Conservation (phyloP, 2,888 invertebrate genomes). For the Nephrotoma guestfalica region DNA sequence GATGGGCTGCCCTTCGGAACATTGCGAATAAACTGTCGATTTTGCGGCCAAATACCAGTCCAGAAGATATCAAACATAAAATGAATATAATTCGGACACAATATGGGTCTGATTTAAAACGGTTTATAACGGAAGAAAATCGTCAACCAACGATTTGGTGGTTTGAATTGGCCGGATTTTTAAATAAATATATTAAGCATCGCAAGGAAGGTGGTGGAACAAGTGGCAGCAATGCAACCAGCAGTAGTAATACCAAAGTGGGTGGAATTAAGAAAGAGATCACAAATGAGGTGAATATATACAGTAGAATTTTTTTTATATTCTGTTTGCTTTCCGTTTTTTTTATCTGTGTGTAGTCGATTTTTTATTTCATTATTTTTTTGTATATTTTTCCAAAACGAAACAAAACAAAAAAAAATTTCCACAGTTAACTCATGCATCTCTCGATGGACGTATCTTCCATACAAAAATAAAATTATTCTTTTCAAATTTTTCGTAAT, state of each 20-base stretch:
- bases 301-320: neutral
- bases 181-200: slow-evolving; percentile 1
- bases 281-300: slow-evolving; percentile 3
- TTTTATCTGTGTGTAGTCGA: neutral
- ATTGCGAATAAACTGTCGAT: neutral
- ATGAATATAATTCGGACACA: slow-evolving; percentile 2
- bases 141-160: slow-evolving; percentile 3
- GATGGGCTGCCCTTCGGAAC: neutral
- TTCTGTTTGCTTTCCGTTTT: neutral
- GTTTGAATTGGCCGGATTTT: slow-evolving; percentile 3
- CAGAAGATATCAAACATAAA: neutral
- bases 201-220: neutral
- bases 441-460: neutral
- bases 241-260: neutral
- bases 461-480: neutral
- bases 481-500: neutral
- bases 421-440: neutral
- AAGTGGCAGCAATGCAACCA: neutral
- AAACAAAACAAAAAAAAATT: neutral
- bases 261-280: slow-evolving; percentile 4
- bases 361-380: slow-evolving; percentile 1
- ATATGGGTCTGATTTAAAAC: slow-evolving; percentile 2
- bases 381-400: neutral
- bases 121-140: slow-evolving; percentile 1
- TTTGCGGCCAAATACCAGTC: neutral